Percentiles rank a stretch among this genome's conserved stretches.
These are phyloP conservation scores for Mormyrus hasselquistii DNA, from an alignment of 2,797 vertebrate species.

Conservation along the genomic window DNA sequence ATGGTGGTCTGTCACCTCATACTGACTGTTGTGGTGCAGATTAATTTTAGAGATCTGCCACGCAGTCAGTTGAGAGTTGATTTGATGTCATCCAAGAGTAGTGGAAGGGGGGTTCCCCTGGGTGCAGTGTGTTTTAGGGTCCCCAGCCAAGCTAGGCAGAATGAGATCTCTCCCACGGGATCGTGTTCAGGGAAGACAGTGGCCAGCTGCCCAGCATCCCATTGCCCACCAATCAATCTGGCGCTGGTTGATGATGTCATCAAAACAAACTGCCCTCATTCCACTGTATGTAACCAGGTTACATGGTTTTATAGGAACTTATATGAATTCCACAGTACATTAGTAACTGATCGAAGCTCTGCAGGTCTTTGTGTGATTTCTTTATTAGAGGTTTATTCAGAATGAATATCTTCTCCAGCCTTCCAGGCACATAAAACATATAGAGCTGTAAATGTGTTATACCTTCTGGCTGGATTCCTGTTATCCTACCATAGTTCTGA, in stretches of 20 bases:
- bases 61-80: neutral
- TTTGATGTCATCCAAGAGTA: neutral
- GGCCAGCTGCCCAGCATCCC: neutral
- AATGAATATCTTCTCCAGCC: neutral
- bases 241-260: constrained; percentile 16
- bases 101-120: neutral
- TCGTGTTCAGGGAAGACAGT: neutral
- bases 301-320: neutral
- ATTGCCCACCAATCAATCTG: constrained; percentile 19
- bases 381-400: neutral
- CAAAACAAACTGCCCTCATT: constrained; percentile 23
- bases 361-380: neutral
- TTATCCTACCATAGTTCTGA: neutral
- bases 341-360: neutral
- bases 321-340: neutral
- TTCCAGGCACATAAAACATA: neutral
- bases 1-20: neutral
- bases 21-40: neutral
- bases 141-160: neutral
- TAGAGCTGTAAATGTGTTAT: neutral
- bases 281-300: neutral
- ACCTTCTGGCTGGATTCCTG: neutral
- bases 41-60: neutral
- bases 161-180: neutral
- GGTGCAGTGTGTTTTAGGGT: neutral